Percentiles rank a stretch among this genome's conserved stretches.
Evolutionary conservation across 1,140 invertebrate species (phyloP).

Genomic region (Zaprionus gabonicus): DNA sequence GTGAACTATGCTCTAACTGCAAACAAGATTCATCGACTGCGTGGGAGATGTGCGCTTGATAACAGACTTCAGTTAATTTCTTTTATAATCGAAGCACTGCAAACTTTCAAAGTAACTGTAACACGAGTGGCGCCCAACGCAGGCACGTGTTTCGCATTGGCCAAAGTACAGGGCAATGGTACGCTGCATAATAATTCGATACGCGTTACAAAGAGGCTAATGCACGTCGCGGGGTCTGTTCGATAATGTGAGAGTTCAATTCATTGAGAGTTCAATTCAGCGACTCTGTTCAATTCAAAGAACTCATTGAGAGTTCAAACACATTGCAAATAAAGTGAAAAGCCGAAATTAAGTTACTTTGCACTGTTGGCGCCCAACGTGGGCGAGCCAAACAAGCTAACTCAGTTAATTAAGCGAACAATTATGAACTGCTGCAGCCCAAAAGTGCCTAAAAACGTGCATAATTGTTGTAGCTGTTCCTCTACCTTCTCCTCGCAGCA

Average conservation of each 20-base stretch:
- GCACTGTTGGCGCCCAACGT: neutral
- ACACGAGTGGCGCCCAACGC: neutral
- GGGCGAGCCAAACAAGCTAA: neutral
- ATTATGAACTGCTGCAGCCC: slow-evolving; percentile 7
- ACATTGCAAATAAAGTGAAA: neutral
- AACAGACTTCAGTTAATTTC: neutral
- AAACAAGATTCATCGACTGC: neutral
- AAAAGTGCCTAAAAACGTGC: neutral
- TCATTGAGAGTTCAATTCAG: neutral
- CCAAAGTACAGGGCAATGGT: neutral
- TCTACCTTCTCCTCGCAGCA: neutral
- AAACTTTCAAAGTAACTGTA: neutral
- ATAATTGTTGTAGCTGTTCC: neutral
- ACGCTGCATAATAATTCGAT: neutral
- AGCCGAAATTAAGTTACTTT: neutral
- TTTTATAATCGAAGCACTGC: neutral
- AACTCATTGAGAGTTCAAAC: neutral
- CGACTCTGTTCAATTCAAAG: neutral
- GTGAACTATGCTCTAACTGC: neutral
- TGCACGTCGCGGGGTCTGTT: neutral
- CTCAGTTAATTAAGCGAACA: neutral
- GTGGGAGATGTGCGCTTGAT: neutral
- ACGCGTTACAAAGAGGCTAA: neutral
- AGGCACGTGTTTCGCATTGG: neutral
- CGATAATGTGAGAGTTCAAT: neutral